Evolutionary conservation across 2,113 vertebrate species (phyloP).

Genomic region (Apistogramma diplotaenia): DNA sequence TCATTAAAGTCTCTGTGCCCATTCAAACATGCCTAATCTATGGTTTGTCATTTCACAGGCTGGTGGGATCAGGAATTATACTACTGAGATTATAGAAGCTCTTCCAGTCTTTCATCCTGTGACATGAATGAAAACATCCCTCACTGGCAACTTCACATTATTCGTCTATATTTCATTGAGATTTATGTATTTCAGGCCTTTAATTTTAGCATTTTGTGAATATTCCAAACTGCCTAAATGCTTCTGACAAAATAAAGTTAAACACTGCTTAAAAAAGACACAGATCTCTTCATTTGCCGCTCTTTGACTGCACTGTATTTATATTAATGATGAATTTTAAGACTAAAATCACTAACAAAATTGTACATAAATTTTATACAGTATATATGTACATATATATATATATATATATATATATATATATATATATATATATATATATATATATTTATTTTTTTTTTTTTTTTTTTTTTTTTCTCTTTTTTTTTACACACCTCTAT

Average conservation of each 20-base stretch:
- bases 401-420: no score
- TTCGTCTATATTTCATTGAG: not conserved
- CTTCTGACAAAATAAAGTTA: not conserved
- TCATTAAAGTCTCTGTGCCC: not conserved
- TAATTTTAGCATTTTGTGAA: not conserved
- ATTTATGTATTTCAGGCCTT: slow-evolving; percentile 12
- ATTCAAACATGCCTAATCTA: not conserved
- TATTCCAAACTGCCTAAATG: not conserved
- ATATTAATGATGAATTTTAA: not conserved
- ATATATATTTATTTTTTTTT: no score
- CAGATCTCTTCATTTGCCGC: not conserved
- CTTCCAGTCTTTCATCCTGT: not conserved
- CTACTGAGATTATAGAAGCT: slow-evolving; percentile 67
- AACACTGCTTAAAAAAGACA: not conserved
- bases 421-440: no score
- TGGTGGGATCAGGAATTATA: slow-evolving; percentile 89
- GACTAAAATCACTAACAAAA: not conserved
- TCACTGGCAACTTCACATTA: not conserved
- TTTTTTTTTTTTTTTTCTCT: no score
- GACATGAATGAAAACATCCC: not conserved
- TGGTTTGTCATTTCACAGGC: slow-evolving; percentile 64
- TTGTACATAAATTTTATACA: accelerated
- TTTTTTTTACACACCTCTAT: no score
- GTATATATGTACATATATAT: no score
- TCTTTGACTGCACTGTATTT: not conserved